Base-by-base conservation (phyloP, 2,888 invertebrate genomes). In the Amiota minor region DNA sequence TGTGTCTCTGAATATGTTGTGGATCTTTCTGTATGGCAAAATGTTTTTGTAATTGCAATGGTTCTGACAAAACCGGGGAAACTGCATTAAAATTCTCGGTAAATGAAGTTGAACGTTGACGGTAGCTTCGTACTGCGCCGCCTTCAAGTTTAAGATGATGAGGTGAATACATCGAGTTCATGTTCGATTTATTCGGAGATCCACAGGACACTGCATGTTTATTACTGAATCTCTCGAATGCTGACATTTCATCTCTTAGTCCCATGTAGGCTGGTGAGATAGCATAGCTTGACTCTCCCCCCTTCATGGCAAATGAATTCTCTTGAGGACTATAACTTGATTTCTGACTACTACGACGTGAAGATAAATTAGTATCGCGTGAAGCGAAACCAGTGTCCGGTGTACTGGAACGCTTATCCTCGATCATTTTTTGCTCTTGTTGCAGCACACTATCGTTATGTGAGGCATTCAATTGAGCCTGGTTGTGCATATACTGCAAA, bases 81-180 rank as follows among this genome's bases (percentile, higher is more conserved):
- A 88, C 87, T 11, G 89, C 82, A 73, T 89, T 85, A 83, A 89
- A 87, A 77, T 91, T 90, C 79, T 91, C 91, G 0, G 91, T 91
- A 78, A 91, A 91, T n/a, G 91, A 91, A 81, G 91, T 89, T 50
- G 91, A 91, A 50, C 91, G 89, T 70, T 91, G 91, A 14, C 91
- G 87, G 73, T 86, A 84, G 12, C 81, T 79, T 49, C 83, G 85
- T 18, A 81, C 78, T 6, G 35, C 35, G 35, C 35, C 35, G 0
- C 78, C 75, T 3, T 75, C 76, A 6, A 75, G 70, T 72, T 77
- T 76, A 12, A 76, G 23, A 9, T 70, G 73, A 23, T 56, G 23
- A 2, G 88, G 87, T 61, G 78, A 86, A 74, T 86, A 88, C 78
- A 88, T 88, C 16, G 82, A 78, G 74, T 86, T 86, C 3, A 82